Percentiles rank a stretch among this genome's conserved stretches.
phyloP scores from a whole-genome alignment of 2,888 invertebrate species.

The Zele albiditarsus region DNA sequence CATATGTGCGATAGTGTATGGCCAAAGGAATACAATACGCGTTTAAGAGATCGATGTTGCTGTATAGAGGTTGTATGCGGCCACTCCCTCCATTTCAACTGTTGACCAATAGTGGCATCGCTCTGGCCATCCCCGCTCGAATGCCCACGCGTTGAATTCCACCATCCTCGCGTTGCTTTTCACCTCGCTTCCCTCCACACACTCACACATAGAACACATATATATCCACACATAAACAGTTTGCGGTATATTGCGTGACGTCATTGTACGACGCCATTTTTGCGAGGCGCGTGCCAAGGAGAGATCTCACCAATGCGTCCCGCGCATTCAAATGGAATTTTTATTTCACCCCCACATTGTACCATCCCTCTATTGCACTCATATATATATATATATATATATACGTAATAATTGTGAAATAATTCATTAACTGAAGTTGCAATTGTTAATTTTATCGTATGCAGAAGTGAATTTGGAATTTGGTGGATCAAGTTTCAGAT shows the following conservation, averaged over 20 bases:
- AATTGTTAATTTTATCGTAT: too few species aligned
- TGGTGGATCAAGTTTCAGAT: too few species aligned
- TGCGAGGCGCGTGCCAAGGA: slow-evolving; percentile 67
- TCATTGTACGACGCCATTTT: slow-evolving; percentile 69
- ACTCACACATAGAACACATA: too few species aligned
- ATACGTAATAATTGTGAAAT: slow-evolving; percentile 3
- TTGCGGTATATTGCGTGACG: slow-evolving; percentile 60
- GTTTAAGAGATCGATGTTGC: slow-evolving; percentile 69
- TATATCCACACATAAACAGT: not conserved
- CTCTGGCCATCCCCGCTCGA: slow-evolving; percentile 64
- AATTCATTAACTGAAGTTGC: not conserved
- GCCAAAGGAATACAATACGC: slow-evolving; percentile 31
- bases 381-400: too few species aligned
- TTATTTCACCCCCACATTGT: not conserved
- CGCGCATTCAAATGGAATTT: slow-evolving; percentile 15
- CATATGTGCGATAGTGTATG: not conserved
- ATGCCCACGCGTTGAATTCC: slow-evolving; percentile 54
- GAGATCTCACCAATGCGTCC: slow-evolving; percentile 36
- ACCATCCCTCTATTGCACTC: not conserved
- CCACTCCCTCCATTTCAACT: slow-evolving; percentile 68
- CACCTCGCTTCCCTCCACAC: slow-evolving; percentile 11
- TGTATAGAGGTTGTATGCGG: slow-evolving; percentile 56
- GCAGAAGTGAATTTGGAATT: too few species aligned
- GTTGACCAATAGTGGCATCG: slow-evolving; percentile 67
- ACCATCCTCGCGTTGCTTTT: slow-evolving; percentile 50